A percentile compares a stretch with the other conserved stretches of the same genome.
These are phyloP conservation scores for Manis crassicaudata DNA, from an alignment of 2,797 vertebrate species.

Conservation along the genomic window DNA sequence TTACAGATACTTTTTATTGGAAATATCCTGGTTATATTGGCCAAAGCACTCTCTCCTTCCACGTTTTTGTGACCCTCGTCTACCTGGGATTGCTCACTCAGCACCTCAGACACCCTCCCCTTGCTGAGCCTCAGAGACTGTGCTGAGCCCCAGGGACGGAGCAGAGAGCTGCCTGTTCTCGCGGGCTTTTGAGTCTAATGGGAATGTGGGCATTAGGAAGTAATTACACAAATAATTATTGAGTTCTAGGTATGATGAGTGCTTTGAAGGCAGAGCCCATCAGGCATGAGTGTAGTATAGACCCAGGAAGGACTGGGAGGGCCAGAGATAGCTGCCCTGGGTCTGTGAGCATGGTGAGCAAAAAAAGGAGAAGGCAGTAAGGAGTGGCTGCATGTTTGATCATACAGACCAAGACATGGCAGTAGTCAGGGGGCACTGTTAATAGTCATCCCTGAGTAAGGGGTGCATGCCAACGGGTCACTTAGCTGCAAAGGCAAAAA, in stretches of 20 bases:
- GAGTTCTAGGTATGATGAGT: background rate
- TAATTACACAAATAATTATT: background rate
- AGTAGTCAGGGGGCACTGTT: background rate
- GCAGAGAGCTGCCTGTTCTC: background rate
- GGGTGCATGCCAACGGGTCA: too few relatives aligned
- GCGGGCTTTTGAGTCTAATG: background rate
- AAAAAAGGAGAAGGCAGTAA: background rate
- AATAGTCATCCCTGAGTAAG: too few relatives aligned
- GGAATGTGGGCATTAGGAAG: background rate
- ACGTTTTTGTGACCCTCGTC: background rate
- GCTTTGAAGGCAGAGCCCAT: background rate
- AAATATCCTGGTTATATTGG: background rate
- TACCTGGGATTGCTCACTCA: background rate
- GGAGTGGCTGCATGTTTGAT: background rate
- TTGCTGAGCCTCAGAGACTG: accelerated
- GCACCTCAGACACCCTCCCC: background rate
- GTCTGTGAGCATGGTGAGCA: background rate
- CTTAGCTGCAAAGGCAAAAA: background rate
- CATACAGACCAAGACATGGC: background rate
- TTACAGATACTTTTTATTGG: background rate
- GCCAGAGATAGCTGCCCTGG: background rate
- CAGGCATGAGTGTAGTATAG: background rate
- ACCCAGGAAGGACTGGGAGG: background rate
- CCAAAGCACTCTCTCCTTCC: background rate
- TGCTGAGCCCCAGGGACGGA: background rate